Evolutionary conservation across 2,113 vertebrate genomes (phyloP), one percentile per base, ranked within the genome.

Genomic region (Pachycephala philippinensis): DNA sequence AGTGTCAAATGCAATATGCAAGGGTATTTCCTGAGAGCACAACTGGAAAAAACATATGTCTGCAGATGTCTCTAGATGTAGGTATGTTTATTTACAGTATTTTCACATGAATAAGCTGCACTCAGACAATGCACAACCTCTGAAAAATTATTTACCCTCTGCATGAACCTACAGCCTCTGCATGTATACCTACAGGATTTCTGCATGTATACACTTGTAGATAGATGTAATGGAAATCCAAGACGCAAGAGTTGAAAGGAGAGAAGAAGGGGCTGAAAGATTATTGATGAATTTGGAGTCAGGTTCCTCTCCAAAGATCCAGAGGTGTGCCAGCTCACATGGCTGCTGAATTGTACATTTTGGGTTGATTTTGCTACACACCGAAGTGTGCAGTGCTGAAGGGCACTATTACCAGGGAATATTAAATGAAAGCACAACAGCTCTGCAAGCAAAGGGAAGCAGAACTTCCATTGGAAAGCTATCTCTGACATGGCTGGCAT

Each of bases 291-390:
- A 39, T 50, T 37, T 84, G 23, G 26, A 65, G 45, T 49, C 21
- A n/a, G 22, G 23, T 57, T 95, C 69, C 40, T 86, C 40, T 53
- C 35, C 44, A 54, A 74, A 70, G 24, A 84, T 11, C 13, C 52
- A 42, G 33, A 63, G 2, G 2, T 30, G 8, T 33, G 27, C 56
- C 60, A 40, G n/a, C 0, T 2, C 49, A 49, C 7, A 3, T 13
- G 45, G 26, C 22, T 61, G 26, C 53, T 69, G n/a, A 60, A 47
- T 3, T 72, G 35, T 49, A 64, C 44, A 24, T 20, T 69, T 84
- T 28, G 45, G 15, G 52, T 56, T 64, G 56, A 42, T 78, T 87
- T 87, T 94, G 13, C 56, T 71, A 33, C 8, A 1, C 16, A 13
- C 2, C 2, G 4, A 84, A 69, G 11, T 1, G 1, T 47, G 40